These are phyloP conservation scores for Lepidocyrtoides sp. DNA, from an alignment of 2,888 invertebrate genomes.

Conservation along the genomic window DNA sequence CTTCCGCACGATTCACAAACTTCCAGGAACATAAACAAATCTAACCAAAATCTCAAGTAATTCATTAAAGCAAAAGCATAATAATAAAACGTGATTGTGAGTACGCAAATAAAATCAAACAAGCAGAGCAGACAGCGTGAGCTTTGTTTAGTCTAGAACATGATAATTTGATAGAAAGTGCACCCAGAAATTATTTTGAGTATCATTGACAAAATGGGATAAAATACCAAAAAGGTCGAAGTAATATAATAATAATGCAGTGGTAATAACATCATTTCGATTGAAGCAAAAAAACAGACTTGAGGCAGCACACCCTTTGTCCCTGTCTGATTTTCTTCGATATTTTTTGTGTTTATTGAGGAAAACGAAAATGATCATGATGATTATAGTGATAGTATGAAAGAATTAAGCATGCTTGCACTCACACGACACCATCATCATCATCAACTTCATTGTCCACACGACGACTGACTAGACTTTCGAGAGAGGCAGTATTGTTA, in stretches of 20 bases:
- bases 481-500: background rate
- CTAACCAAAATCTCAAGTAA: background rate
- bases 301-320: slow-evolving; percentile 50
- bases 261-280: slow-evolving; percentile 25
- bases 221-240: slow-evolving; percentile 32
- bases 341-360: slow-evolving; percentile 10
- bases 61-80: background rate
- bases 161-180: background rate
- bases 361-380: slow-evolving; percentile 1
- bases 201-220: slow-evolving; percentile 46
- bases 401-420: background rate
- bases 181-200: slow-evolving; percentile 40
- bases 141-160: slow-evolving; percentile 10
- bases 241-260: too few species aligned
- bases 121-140: background rate
- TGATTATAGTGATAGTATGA: background rate
- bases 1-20: background rate
- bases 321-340: slow-evolving; percentile 2
- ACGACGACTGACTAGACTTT: slow-evolving; percentile 11
- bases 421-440: background rate
- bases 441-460: background rate
- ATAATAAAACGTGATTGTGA: background rate
- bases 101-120: background rate
- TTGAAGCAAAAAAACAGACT: background rate
- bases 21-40: background rate